A percentile compares a stretch with the other conserved stretches of the same genome.
Conservation (phyloP, 2,888 invertebrate species). For the Clitarchus hookeri region DNA sequence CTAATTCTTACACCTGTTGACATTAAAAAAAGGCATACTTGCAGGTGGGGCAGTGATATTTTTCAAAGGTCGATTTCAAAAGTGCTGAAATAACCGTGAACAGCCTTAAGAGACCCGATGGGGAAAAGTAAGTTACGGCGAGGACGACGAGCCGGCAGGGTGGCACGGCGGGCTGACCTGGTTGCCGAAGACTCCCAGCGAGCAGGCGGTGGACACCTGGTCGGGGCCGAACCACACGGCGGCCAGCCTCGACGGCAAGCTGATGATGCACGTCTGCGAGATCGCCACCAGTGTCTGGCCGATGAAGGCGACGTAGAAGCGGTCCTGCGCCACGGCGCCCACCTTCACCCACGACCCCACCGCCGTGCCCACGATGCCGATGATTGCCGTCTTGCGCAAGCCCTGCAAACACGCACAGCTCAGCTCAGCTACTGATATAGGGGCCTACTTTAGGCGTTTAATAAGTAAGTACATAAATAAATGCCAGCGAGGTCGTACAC, state of each 20-base stretch:
- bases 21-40: too few species aligned
- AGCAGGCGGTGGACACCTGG: constrained; percentile 95
- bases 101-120: too few species aligned
- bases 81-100: too few species aligned
- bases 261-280: constrained; percentile 90
- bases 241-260: constrained; percentile 89
- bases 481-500: too few species aligned
- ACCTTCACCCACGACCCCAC: constrained; percentile 66
- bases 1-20: too few species aligned
- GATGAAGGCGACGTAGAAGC: constrained; percentile 65
- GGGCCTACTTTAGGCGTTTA: too few species aligned
- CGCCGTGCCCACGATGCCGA: constrained; percentile 62
- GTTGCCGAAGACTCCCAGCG: constrained; percentile 97
- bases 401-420: constrained; percentile 52
- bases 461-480: too few species aligned
- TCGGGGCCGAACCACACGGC: constrained; percentile 98
- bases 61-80: too few species aligned
- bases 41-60: too few species aligned
- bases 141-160: too few species aligned
- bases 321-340: constrained; percentile 61
- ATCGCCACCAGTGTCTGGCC: constrained; percentile 53
- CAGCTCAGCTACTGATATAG: background rate
- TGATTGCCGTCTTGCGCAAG: constrained; percentile 57
- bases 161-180: constrained; percentile 67
- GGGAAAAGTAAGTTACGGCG: too few species aligned